Evolutionary conservation across 2,888 invertebrate genomes (phyloP).

Genomic region (Catocala nupta): DNA sequence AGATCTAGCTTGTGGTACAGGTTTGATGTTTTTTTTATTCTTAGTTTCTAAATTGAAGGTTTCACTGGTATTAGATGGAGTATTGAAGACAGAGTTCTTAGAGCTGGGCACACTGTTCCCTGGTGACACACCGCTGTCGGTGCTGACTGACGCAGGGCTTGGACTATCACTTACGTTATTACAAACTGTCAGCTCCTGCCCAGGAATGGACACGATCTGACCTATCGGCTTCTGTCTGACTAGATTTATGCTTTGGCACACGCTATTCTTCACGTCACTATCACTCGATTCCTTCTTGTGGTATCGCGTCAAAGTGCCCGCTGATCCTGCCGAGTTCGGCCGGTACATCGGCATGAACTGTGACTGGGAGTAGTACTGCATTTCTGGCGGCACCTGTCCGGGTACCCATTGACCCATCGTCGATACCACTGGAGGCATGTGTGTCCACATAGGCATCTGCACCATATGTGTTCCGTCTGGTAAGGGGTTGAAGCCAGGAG

Average conservation of each 20-base stretch:
- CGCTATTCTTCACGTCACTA: conserved; percentile 69
- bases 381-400: conserved; percentile 73
- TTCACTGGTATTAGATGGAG: conserved; percentile 63
- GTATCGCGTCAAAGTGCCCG: conserved; percentile 81
- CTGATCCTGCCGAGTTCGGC: conserved; percentile 81
- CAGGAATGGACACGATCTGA: conserved; percentile 81
- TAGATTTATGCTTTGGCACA: conserved; percentile 86
- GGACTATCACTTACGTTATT: conserved; percentile 79
- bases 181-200: conserved; percentile 82
- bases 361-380: conserved; percentile 82
- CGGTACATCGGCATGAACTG: conserved; percentile 82
- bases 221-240: conserved; percentile 85
- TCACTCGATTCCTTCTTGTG: conserved; percentile 75
- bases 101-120: conserved; percentile 79
- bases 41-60: conserved; percentile 68
- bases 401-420: conserved; percentile 77
- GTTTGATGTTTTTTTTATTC: conserved; percentile 76
- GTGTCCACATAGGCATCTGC: conserved; percentile 81
- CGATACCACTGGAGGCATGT: conserved; percentile 75
- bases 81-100: conserved; percentile 74
- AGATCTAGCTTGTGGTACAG: conserved; percentile 71
- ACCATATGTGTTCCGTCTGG: conserved; percentile 76
- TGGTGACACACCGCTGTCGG: conserved; percentile 81
- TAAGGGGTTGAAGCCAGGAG: conserved; percentile 66
- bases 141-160: conserved; percentile 80